These are phyloP conservation scores for Phalacrocorax pelagicus DNA, from an alignment of 2,113 vertebrate species.

Conservation along the genomic window DNA sequence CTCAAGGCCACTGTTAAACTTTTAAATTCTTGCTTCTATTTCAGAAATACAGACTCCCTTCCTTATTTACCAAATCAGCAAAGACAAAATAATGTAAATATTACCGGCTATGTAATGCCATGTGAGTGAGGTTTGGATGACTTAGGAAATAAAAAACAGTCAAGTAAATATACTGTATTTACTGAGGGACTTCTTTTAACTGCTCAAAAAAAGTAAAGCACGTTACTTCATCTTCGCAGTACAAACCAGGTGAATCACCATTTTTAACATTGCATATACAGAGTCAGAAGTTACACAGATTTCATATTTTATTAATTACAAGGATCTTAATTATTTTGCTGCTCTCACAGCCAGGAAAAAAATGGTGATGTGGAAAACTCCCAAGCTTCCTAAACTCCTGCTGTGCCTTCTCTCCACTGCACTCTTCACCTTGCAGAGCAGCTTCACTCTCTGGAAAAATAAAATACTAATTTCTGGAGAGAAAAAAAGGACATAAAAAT, in stretches of 20 bases:
- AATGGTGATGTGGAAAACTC: neutral
- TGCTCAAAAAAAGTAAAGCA: neutral
- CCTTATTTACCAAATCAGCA: neutral
- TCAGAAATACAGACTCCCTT: neutral
- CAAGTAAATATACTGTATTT: neutral
- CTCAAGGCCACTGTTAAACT: neutral
- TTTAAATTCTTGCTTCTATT: neutral
- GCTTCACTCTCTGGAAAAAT: neutral
- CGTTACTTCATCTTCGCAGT: neutral
- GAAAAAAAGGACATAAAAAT: neutral
- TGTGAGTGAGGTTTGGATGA: neutral
- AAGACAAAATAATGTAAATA: neutral
- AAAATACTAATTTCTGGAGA: neutral
- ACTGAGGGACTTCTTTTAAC: neutral
- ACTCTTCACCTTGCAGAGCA: neutral
- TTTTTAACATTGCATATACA: neutral
- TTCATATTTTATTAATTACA: constrained; percentile 49
- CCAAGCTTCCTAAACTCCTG: neutral
- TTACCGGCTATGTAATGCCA: neutral
- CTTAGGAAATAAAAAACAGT: neutral
- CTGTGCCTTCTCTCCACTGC: neutral
- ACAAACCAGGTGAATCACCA: neutral
- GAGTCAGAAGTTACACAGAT: neutral
- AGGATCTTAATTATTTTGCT: constrained; percentile 24
- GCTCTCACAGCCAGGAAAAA: neutral